Conservation (phyloP, 2,797 vertebrate genomes). For the Microctenopoma stevenorrisi region DNA sequence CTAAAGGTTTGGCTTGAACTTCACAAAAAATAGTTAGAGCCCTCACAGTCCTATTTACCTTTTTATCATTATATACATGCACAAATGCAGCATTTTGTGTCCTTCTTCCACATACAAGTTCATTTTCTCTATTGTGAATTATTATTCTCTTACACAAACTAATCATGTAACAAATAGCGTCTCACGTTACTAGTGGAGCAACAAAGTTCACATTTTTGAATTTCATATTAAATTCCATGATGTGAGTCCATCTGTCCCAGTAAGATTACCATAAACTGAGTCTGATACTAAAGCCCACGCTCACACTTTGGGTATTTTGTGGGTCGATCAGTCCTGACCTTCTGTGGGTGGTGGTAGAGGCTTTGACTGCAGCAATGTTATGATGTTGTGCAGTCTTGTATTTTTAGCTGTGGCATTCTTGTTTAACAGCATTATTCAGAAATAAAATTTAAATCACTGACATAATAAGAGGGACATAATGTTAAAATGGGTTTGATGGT, state of each 20-base stretch:
- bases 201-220: not conserved
- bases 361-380: conserved; percentile 36
- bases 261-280: conserved; percentile 22
- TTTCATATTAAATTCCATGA: not conserved
- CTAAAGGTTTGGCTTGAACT: conserved; percentile 36
- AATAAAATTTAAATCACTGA: not conserved
- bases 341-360: conserved; percentile 45
- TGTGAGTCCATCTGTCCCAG: conserved; percentile 23
- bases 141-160: too few species aligned
- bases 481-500: not conserved
- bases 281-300: conserved; percentile 30
- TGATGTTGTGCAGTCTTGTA: conserved; percentile 24
- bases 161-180: not conserved
- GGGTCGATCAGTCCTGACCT: conserved; percentile 49
- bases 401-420: conserved; percentile 34
- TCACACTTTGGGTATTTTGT: conserved; percentile 32
- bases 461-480: too few species aligned
- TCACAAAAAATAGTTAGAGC: conserved; percentile 11
- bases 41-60: not conserved
- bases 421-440: not conserved
- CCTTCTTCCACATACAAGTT: not conserved
- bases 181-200: not conserved
- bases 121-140: not conserved
- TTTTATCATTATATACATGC: not conserved
- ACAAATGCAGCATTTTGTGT: not conserved